Base-by-base conservation (phyloP, 1,140 invertebrate genomes). In the Andricus grossulariae region DNA sequence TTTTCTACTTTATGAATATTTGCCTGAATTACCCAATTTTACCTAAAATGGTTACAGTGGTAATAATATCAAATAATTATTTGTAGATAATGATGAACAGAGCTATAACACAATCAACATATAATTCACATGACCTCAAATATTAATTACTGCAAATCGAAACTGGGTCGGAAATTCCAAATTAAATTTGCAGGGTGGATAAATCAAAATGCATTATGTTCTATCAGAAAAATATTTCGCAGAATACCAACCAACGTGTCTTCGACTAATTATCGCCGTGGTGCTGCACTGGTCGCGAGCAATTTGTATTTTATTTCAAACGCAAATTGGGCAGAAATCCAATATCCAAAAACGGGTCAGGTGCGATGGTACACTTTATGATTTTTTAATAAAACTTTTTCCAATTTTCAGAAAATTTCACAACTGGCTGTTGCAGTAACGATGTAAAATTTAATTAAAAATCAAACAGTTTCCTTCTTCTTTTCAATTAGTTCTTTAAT, bases 221-320 rank as follows among this genome's bases (percentile, higher is more conserved):
- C 52, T 54, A 54, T 45, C 10, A 11, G 21, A 16, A 21, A 19
- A 60, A 60, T 60, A 60, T 66, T n/a, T 39, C 32, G 25, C 39
- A 45, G 39, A 45, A 10, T 10, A 45, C 16, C 39, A 66, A 8
- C 13, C 60, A 39, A 66, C 39, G 16, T 66, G 57, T 60, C 57
- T 60, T 60, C 16, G 25, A 66, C 25, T 66, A 66, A 66, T 66
- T 66, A 66, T 45, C 32, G 60, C n/a, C 10, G 39, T 45, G 39
- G 39, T 45, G 39, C 39, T 45, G 39, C 39, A 45, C 39, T 66
- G 60, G 60, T 45, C 32, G 32, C 60, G 60, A 32, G 60, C 60
- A 66, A 66, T 66, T 66, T 66, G 25, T 66, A 66, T 66, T 66
- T 66, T 66, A 66, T 66, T 66, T 32, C 15, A 32, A 66, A 45